phyloP scores from a whole-genome alignment of 2,113 vertebrate species.

The Alosa alosa region DNA sequence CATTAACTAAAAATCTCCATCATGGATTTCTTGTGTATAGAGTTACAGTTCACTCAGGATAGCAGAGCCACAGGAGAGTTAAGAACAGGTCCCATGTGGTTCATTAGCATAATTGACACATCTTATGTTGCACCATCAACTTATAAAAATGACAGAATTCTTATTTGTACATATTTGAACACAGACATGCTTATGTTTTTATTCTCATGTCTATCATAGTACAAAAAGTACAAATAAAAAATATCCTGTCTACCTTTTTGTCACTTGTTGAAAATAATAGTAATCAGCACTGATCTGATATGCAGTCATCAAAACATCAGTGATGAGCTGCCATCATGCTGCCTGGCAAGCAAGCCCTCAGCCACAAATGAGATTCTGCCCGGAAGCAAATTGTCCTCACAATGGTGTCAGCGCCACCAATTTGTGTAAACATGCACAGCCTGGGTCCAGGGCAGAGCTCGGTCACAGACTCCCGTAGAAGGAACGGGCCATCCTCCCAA shows the following conservation, averaged over 20 bases:
- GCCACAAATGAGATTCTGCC: not conserved
- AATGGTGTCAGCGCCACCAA: not conserved
- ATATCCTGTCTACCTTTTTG: too few species aligned
- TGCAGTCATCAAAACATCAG: not conserved
- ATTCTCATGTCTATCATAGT: too few species aligned
- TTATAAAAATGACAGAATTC: too few species aligned
- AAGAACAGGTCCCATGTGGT: not conserved
- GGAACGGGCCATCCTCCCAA: constrained; percentile 42
- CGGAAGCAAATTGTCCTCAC: not conserved
- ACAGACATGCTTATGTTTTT: too few species aligned
- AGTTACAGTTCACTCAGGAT: not conserved
- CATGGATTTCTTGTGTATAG: not conserved
- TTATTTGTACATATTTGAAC: too few species aligned
- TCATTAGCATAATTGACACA: not conserved
- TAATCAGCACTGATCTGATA: not conserved
- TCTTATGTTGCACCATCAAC: too few species aligned
- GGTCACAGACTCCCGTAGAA: constrained; percentile 34
- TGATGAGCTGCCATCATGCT: not conserved
- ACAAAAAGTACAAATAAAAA: too few species aligned
- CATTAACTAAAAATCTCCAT: not conserved
- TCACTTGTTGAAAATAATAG: not conserved
- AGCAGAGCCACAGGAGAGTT: not conserved
- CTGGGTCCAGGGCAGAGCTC: constrained; percentile 30
- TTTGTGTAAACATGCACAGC: constrained; percentile 40
- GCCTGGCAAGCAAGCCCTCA: not conserved